These are phyloP conservation scores for Tachysurus fulvidraco DNA, from an alignment of 2,113 vertebrate genomes.

Conservation along the genomic window DNA sequence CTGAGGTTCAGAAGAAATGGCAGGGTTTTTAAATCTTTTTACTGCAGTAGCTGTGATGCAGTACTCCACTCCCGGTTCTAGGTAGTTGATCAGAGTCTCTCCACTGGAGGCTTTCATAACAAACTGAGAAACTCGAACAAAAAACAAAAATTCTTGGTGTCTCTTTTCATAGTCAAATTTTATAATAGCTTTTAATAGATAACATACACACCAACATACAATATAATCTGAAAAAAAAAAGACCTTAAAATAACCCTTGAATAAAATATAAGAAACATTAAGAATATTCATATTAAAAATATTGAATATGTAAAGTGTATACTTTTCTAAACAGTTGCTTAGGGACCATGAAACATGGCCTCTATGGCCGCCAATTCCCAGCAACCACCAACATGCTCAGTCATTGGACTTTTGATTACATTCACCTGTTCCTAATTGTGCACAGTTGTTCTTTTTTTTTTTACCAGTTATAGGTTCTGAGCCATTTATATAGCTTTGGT, in stretches of 20 bases:
- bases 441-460: too few relatives aligned
- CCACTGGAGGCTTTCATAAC: conserved; percentile 20
- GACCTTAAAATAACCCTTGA: neutral
- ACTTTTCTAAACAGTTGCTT: neutral
- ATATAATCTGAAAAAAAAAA: neutral
- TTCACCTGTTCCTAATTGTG: too few relatives aligned
- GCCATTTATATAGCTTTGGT: too few relatives aligned
- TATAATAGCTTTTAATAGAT: neutral
- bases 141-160: neutral
- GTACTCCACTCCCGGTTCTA: conserved; percentile 27
- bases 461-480: too few relatives aligned
- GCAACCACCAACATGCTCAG: too few relatives aligned
- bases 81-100: conserved; percentile 38
- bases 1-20: conserved; percentile 4
- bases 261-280: neutral
- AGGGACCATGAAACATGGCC: too few relatives aligned
- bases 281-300: too few relatives aligned
- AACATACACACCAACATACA: neutral
- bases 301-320: neutral
- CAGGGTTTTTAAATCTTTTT: neutral
- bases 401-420: too few relatives aligned
- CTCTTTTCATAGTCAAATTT: too few relatives aligned
- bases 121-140: conserved; percentile 14
- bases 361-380: too few relatives aligned
- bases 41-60: neutral